Base-by-base conservation (phyloP, 2,113 vertebrate species). In the Sula dactylatra region DNA sequence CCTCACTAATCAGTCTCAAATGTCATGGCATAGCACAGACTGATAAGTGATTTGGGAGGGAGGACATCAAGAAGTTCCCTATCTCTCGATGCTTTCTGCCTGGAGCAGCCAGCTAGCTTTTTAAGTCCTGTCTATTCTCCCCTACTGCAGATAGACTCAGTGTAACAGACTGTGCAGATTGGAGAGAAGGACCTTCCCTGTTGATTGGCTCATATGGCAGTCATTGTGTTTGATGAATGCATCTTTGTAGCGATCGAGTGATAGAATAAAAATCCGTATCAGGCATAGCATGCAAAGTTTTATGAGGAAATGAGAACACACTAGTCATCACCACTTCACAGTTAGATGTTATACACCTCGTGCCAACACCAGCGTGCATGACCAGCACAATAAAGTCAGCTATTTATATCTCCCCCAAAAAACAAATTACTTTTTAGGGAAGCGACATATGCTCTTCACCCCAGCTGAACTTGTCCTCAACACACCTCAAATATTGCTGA, bases 381-480 rank as follows among this genome's bases (percentile, higher is more conserved):
- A 79, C 90, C 85, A 94, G n/a, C 74, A 86, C 92, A 94, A 88
- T 62, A 26, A 90, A 90, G 72, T 55, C 66, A 92, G 71, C 90
- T 94, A 90, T 94, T 95, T 94, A 38, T 86, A 94, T 77, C 74
- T 77, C 27, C n/a, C 56, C 34, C 3, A 0, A 0, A 64, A 91
- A 87, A 6, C 36, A 95, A 74, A 82, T 79, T 45, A 79, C 70
- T 85, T 94, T 85, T 69, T 56, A 89, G 82, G 58, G 89, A 36
- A 82, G 22, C 1, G 0, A 88, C 62, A 78, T 47, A 54, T 11
- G 45, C 71, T 93, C n/a, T 80, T 96, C 88, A 94, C 85, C 89
- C 71, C 42, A 94, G 74, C 36, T 95, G 85, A 96, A 92, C 94
- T 56, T 86, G 90, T n/a, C 72, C 84, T 87, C 74, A 93, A 83